Evolutionary conservation across 2,797 vertebrate species (phyloP).

Genomic region (Adelosebastes latens): DNA sequence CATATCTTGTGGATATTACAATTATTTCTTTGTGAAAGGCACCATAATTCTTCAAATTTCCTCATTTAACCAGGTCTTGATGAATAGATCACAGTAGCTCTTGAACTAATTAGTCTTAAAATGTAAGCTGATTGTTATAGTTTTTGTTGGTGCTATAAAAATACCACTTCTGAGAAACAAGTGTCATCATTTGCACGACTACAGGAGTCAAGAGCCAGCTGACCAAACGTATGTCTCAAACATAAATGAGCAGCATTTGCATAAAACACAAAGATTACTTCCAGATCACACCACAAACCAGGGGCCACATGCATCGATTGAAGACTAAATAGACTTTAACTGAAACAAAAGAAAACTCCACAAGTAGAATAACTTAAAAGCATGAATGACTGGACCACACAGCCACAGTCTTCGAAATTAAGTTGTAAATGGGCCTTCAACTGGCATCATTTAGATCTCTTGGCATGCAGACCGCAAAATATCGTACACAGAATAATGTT

Average conservation of each 20-base stretch:
- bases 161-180: too few relatives aligned
- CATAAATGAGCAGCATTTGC: background rate
- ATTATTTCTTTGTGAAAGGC: too few relatives aligned
- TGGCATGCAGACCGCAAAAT: background rate
- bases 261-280: background rate
- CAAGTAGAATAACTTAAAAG: background rate
- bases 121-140: too few relatives aligned
- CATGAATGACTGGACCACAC: background rate
- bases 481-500: background rate
- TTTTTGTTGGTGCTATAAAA: too few relatives aligned
- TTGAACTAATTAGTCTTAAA: too few relatives aligned
- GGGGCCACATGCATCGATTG: background rate
- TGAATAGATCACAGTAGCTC: too few relatives aligned
- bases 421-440: background rate
- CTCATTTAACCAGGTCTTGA: too few relatives aligned
- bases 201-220: background rate
- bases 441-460: background rate
- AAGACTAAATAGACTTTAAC: background rate
- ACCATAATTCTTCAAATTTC: too few relatives aligned
- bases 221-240: background rate
- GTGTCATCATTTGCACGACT: background rate
- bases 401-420: background rate
- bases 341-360: background rate
- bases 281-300: background rate
- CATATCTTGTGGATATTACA: too few relatives aligned